A percentile compares a stretch with the other conserved stretches of the same genome.
phyloP scores from a whole-genome alignment of 2,888 invertebrate species.

The Drosophila fungiperda region DNA sequence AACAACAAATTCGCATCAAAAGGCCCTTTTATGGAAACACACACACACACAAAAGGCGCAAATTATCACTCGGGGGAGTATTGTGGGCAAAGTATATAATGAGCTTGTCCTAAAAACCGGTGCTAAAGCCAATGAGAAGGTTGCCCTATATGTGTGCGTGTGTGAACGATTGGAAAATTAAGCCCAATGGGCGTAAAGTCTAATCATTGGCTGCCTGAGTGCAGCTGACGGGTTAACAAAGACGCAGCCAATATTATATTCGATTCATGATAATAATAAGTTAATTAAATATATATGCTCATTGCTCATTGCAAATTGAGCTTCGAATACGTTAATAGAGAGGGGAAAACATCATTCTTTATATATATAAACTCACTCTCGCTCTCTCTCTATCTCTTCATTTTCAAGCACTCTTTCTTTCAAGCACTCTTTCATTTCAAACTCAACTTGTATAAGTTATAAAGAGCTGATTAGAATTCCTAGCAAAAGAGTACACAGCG shows the following conservation, averaged over 20 bases:
- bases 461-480: not conserved
- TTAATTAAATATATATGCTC: conserved; percentile 9
- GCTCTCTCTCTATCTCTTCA: not conserved
- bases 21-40: conserved; percentile 11
- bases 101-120: conserved; percentile 56
- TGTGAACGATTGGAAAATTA: conserved; percentile 3
- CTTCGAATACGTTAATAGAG: conserved; percentile 5
- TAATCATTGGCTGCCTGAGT: conserved; percentile 8
- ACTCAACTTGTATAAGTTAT: not conserved
- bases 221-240: conserved; percentile 30
- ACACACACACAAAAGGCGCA: conserved; percentile 33
- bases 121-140: conserved; percentile 20
- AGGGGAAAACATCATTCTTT: not conserved
- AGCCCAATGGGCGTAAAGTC: conserved; percentile 3
- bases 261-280: conserved; percentile 12
- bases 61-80: conserved; percentile 74
- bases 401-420: not conserved
- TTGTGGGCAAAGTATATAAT: conserved; percentile 73
- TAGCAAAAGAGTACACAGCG: not conserved
- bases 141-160: conserved; percentile 25
- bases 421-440: not conserved
- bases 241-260: conserved; percentile 32
- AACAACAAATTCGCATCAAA: conserved; percentile 18
- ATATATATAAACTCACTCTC: not conserved
- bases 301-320: conserved; percentile 10